Evolutionary conservation across 2,797 vertebrate species (phyloP), one percentile per base, ranked within the genome.

Genomic region (Schizothorax lantsangensis): DNA sequence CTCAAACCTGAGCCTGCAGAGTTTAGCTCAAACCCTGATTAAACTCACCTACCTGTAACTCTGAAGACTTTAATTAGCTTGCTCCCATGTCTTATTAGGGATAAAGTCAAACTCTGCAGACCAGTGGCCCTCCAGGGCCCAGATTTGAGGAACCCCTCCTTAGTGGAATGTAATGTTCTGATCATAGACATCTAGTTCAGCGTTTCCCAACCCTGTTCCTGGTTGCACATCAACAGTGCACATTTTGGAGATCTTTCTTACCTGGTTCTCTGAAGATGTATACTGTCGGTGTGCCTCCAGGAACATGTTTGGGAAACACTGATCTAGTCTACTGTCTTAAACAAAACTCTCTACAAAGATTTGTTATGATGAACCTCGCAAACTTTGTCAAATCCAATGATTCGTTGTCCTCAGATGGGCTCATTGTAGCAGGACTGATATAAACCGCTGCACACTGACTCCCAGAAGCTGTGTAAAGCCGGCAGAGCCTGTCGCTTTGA

Each of bases 351-450:
- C 7, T 47, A 8, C 6, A 19, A 49, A 69, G 10, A 66, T 80
- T 23, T 68, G 62, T 69, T 47, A 11, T 68, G 19, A 68, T 69
- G 54, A 79, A 79, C 45, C 30, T 62, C 4, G 1, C 54, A 79
- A 62, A 79, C 45, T n/a, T 66, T 23, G 21, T 79, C 77, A 59
- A 79, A 59, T 79, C 23, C 36, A 49, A 33, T 36, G 43, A 81
- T 81, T 36, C 19, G 6, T 81, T 38, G 30, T 69, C 62, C 64
- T 69, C 12, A 36, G 78, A 64, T 11, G n/a, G 9, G 4, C 57
- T 21, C 15, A 21, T 64, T 64, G 57, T 64, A 64, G 57, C 57
- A 64, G 17, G 78, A 80, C 78, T 64, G 40, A 64, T 64, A 45
- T 43, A 69, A 81, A 81, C 40, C 11, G 6, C 59, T 81, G 30